Percentiles rank a stretch among this genome's conserved stretches.
These are phyloP conservation scores for Steinernema feltiae DNA, from an alignment of 1,140 invertebrate genomes.

Conservation along the genomic window DNA sequence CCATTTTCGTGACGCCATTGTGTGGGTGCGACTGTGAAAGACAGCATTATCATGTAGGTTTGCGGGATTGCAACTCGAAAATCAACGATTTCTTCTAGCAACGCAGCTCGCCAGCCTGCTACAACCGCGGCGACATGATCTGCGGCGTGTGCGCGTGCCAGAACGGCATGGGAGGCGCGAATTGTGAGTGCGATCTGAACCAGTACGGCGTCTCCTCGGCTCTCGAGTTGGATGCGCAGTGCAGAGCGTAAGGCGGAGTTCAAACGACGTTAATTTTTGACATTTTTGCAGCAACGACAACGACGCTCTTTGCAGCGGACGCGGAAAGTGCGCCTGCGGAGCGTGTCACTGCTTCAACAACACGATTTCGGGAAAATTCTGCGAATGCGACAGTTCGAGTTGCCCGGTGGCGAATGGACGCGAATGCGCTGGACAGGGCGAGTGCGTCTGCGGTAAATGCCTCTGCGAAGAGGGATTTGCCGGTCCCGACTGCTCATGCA, in stretches of 20 bases:
- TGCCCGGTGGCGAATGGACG: slow-evolving; percentile 46
- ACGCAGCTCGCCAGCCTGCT: slow-evolving; percentile 42
- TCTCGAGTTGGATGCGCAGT: slow-evolving; percentile 44
- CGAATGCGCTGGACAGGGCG: slow-evolving; percentile 47
- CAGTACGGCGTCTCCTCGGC: slow-evolving; percentile 46
- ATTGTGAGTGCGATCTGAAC: slow-evolving; percentile 53
- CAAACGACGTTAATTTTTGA: not conserved
- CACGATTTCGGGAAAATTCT: slow-evolving; percentile 16
- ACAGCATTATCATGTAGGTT: slow-evolving; percentile 38
- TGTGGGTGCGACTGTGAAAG: slow-evolving; percentile 57
- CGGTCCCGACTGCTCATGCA: slow-evolving; percentile 47
- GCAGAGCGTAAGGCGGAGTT: slow-evolving; percentile 42
- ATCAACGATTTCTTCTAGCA: slow-evolving; percentile 19
- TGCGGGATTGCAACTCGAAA: not conserved
- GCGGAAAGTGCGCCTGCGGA: slow-evolving; percentile 40
- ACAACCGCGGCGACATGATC: slow-evolving; percentile 43
- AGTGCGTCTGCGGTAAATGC: slow-evolving; percentile 40
- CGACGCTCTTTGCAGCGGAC: slow-evolving; percentile 26
- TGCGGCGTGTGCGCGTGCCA: slow-evolving; percentile 54
- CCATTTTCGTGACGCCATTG: slow-evolving; percentile 53
- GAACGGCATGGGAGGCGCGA: slow-evolving; percentile 41
- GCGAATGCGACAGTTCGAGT: slow-evolving; percentile 39
- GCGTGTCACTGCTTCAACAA: slow-evolving; percentile 32
- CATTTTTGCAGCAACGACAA: slow-evolving; percentile 19
- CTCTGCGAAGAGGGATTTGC: slow-evolving; percentile 40